phyloP scores from a whole-genome alignment of 2,797 vertebrate species.

The Esox lucius region DNA sequence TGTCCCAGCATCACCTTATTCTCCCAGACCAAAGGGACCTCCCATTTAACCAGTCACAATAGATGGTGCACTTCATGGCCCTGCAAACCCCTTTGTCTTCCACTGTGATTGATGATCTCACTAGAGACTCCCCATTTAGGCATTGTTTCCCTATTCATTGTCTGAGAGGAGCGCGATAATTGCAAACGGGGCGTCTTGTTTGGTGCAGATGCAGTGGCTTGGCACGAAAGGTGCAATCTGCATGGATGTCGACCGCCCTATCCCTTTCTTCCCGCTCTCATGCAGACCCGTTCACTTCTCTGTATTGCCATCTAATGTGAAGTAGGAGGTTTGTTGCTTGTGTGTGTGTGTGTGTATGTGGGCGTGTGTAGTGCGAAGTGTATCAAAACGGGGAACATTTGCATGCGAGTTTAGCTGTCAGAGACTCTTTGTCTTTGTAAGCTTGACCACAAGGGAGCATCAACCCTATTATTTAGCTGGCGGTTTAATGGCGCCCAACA shows the following conservation, averaged over 20 bases:
- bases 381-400: slow-evolving; percentile 36
- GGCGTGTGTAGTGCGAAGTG: neutral
- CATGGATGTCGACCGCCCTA: slow-evolving; percentile 36
- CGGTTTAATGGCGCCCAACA: neutral
- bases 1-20: slow-evolving; percentile 40
- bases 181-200: slow-evolving; percentile 49
- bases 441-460: slow-evolving; percentile 24
- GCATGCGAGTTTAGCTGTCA: slow-evolving; percentile 34
- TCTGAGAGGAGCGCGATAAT: slow-evolving; percentile 59
- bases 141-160: slow-evolving; percentile 47
- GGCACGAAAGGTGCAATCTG: slow-evolving; percentile 36
- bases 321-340: slow-evolving; percentile 16
- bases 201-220: slow-evolving; percentile 48
- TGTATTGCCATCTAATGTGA: slow-evolving; percentile 20
- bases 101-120: slow-evolving; percentile 76
- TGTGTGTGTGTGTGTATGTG: neutral
- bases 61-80: slow-evolving; percentile 65
- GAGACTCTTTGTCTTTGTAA: neutral
- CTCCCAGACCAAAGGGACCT: slow-evolving; percentile 55
- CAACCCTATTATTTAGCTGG: slow-evolving; percentile 24
- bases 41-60: slow-evolving; percentile 68
- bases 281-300: slow-evolving; percentile 25
- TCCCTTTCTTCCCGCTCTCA: slow-evolving; percentile 30
- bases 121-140: slow-evolving; percentile 65
- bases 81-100: slow-evolving; percentile 73